Percentiles rank a stretch among this genome's conserved stretches.
These are phyloP conservation scores for Chalcis sispes DNA, from an alignment of 2,888 invertebrate genomes.

Conservation along the genomic window DNA sequence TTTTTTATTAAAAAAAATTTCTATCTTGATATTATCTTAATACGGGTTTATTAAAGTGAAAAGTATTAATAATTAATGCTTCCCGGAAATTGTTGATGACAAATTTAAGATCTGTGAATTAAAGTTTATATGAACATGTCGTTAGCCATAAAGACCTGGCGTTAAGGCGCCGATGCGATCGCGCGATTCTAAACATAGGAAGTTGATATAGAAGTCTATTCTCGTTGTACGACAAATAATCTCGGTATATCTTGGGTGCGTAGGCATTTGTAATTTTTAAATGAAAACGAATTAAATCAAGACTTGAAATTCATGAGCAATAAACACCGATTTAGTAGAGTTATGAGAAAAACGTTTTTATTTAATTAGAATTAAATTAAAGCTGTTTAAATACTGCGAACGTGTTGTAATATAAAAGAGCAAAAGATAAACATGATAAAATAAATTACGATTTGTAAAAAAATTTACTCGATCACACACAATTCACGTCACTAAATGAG, in stretches of 20 bases:
- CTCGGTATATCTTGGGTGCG: slow-evolving; percentile 52
- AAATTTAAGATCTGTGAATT: slow-evolving; percentile 55
- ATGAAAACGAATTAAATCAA: slow-evolving; percentile 1
- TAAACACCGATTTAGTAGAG: too few species aligned
- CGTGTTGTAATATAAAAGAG: too few species aligned
- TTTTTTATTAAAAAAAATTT: too few species aligned
- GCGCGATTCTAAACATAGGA: slow-evolving; percentile 69
- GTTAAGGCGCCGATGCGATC: slow-evolving; percentile 57
- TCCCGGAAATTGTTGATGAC: slow-evolving; percentile 51
- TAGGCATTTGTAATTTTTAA: slow-evolving; percentile 41
- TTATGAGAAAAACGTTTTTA: too few species aligned
- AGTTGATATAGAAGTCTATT: slow-evolving; percentile 74
- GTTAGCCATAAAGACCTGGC: slow-evolving; percentile 52
- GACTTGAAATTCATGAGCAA: slow-evolving; percentile 3
- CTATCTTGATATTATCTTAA: not conserved
- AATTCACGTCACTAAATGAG: too few species aligned
- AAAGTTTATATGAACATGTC: slow-evolving; percentile 56
- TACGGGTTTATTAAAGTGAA: not conserved
- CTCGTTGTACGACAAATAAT: slow-evolving; percentile 70
- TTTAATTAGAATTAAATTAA: too few species aligned
- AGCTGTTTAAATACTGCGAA: too few species aligned
- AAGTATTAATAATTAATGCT: slow-evolving; percentile 47
- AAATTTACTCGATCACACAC: too few species aligned
- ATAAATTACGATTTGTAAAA: too few species aligned
- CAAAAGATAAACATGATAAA: too few species aligned